A percentile compares a stretch with the other conserved stretches of the same genome.
Conservation (phyloP, 2,888 invertebrate genomes). For the Polydesmus complanatus region DNA sequence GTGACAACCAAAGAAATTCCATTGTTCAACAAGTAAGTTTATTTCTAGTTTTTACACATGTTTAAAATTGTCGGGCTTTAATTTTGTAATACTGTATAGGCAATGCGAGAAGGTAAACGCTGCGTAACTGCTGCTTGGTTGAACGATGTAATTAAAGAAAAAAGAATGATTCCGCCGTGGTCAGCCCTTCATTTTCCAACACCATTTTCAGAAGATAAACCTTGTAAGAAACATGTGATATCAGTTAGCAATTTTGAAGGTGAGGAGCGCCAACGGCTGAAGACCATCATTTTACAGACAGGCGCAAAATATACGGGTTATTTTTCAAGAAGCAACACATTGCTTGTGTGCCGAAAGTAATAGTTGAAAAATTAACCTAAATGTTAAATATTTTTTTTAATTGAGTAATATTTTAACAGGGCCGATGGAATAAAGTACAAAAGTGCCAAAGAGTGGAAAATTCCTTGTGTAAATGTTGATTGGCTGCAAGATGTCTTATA, state of each 20-base stretch:
- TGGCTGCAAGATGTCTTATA: constrained; percentile 88
- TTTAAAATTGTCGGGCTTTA: background rate
- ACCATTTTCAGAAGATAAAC: constrained; percentile 32
- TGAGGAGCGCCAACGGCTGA: constrained; percentile 66
- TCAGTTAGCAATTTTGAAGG: constrained; percentile 77
- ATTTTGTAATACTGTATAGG: constrained; percentile 27
- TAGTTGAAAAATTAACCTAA: background rate
- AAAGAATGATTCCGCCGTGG: constrained; percentile 82
- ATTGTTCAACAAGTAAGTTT: constrained; percentile 62
- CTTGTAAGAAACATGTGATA: constrained; percentile 42
- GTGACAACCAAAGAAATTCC: constrained; percentile 78
- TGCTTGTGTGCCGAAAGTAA: constrained; percentile 39
- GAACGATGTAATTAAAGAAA: constrained; percentile 72
- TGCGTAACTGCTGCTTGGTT: constrained; percentile 79
- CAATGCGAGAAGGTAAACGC: constrained; percentile 47
- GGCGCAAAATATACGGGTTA: constrained; percentile 65
- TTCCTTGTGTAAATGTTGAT: constrained; percentile 78
- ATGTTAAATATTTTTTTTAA: constrained; percentile 6
- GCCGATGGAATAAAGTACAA: constrained; percentile 74
- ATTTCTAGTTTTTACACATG: background rate
- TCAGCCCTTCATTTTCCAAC: constrained; percentile 79
- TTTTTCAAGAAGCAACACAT: constrained; percentile 38
- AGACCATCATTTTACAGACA: constrained; percentile 66
- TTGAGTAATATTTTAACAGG: constrained; percentile 34
- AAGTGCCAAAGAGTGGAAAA: constrained; percentile 82